Evolutionary conservation across 2,888 invertebrate species (phyloP), one percentile per base, ranked within the genome.

Genomic region (Bombyx huttoni): DNA sequence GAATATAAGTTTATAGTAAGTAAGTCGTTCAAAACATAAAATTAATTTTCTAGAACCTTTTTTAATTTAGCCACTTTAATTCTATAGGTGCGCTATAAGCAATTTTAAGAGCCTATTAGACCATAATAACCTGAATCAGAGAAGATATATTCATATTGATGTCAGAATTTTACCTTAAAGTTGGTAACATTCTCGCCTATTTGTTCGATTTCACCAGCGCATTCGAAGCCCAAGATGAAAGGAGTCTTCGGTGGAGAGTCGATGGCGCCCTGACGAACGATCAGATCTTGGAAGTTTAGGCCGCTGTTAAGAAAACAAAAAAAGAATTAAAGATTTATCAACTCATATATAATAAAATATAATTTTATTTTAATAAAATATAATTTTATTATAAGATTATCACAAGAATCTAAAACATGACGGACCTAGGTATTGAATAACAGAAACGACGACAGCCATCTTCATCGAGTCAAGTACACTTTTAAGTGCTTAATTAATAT

Each of bases 211-310:
- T 93, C 93, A 51, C 96, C 96, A 52, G 96, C 94, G 77, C 96
- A 96, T 78, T 96, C 96, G 68, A 95, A 95, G 54, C 96, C 96
- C 74, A 96, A 91, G 73, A 95, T 94, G 85, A 96, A 94, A 6
- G 96, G 96, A 7, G 95, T 94, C 85, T 96, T 96, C n/a, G 95
- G 95, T 0, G 94, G 93, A 10, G 94, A 94, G 76, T 96, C 96
- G 65, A 96, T 93, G 55, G 94, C 94, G 7, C 96, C 96, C 81
- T 96, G 95, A 48, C 96, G 91, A 54, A 94, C 94, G 91, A 96
- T 96, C 85, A 97, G 79, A 74, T 97, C 96, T 85, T 95, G 93
- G 90, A 96, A 96, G 83, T 95, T 96, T 63, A 96, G 86, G 13
- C 96, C 96, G 75, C 96, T 96, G 90, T 53, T 92, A 92, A 78